Conservation (phyloP, 1,140 invertebrate genomes). For the Halictus rubicundus region DNA sequence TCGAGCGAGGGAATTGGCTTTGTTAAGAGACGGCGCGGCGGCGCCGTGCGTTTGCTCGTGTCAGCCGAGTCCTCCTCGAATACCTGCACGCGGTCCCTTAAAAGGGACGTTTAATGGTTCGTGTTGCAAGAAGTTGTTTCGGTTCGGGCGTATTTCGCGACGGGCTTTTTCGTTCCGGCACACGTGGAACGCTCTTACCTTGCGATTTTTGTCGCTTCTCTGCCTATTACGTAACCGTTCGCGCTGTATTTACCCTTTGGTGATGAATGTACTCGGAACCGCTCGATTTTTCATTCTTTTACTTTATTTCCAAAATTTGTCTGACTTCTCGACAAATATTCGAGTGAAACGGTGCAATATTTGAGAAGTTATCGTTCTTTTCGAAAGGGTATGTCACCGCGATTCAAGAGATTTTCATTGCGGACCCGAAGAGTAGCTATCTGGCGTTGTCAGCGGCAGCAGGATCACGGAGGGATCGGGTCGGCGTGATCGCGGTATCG, state of each 20-base stretch:
- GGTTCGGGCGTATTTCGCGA: slow-evolving; percentile 12
- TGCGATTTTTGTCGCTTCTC: background rate
- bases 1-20: slow-evolving; percentile 56
- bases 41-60: slow-evolving; percentile 38
- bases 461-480: no score
- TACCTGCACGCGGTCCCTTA: slow-evolving; percentile 44
- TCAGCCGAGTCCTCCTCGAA: slow-evolving; percentile 20
- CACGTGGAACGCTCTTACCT: no score
- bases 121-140: slow-evolving; percentile 44
- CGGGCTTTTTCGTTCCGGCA: background rate
- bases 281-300: no score
- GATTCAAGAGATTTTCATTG: no score
- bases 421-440: no score
- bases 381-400: no score
- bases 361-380: no score
- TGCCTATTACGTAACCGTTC: background rate
- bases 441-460: no score
- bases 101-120: slow-evolving; percentile 55
- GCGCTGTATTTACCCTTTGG: background rate
- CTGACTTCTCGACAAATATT: no score
- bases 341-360: no score
- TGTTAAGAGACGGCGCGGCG: slow-evolving; percentile 41
- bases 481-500: no score
- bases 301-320: no score
- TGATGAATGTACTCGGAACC: background rate